Evolutionary conservation across 2,113 vertebrate genomes (phyloP).

Genomic region (Pionites leucogaster): DNA sequence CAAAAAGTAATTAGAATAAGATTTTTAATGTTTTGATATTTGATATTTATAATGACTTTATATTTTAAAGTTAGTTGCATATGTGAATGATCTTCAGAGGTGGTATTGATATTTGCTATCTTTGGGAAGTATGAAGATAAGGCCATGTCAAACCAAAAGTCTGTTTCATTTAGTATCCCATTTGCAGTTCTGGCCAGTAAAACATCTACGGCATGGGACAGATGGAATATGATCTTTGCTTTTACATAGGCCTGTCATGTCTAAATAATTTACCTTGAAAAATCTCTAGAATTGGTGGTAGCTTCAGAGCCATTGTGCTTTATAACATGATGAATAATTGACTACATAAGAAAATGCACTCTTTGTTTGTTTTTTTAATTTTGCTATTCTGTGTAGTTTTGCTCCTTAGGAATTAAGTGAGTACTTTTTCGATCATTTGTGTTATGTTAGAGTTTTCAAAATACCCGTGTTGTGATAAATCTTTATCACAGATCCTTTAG

Average conservation of each 20-base stretch:
- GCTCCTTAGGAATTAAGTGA: neutral
- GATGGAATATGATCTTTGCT: neutral
- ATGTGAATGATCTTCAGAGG: neutral
- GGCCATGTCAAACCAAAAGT: neutral
- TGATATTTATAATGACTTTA: neutral
- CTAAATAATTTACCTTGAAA: neutral
- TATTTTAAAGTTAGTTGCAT: neutral
- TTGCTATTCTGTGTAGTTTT: neutral
- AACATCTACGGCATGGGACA: fast-evolving
- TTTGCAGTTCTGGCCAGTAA: neutral
- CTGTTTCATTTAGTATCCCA: neutral
- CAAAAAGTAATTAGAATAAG: neutral
- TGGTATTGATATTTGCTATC: neutral
- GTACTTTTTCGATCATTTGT: neutral
- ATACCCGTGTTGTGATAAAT: neutral
- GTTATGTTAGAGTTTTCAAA: neutral
- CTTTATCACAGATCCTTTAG: neutral
- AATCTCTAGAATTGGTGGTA: neutral
- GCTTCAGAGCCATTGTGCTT: neutral
- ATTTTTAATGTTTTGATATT: neutral
- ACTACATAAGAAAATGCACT: neutral
- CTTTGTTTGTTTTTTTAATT: neutral
- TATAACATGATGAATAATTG: neutral
- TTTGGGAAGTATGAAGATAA: neutral
- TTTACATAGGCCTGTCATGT: neutral